Base-by-base conservation (phyloP, 2,797 vertebrate species). In the Danio choprae region DNA sequence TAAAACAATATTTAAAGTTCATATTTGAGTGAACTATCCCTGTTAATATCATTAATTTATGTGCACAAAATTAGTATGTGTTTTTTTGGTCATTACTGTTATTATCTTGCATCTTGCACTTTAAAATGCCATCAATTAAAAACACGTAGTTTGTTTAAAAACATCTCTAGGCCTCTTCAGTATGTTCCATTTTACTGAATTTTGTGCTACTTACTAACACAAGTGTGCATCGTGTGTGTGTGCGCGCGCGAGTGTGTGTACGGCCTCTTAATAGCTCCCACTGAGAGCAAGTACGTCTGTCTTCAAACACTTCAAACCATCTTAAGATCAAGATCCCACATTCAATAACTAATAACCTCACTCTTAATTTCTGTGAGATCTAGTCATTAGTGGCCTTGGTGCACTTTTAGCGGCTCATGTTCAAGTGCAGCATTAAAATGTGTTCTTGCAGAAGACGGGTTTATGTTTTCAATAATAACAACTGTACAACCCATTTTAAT, bases 291-390 rank as follows among this genome's bases (percentile, higher is more conserved):
- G 43, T 20, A 40, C 4, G 4, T 40, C 38, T 40, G 51, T 64
- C 63, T 58, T 50, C 29, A 69, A 78, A 41, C 73, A 53, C 55
- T 73, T 59, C 40, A 60, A 74, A 74, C 71, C 56, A 53, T 63
- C 18, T 64, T n/a, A 76, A 53, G 46, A 76, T 53, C 48, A 55
- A 13, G 16, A 53, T 51, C 46, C 64, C n/a, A 40, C 44, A 51
- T 51, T 63, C 11, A 1, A 43, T 8, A 16, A 22, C 18, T 67
- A 55, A 67, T 13, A 55, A 55, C 7, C 12, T 5, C 36, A 15
- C 18, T 44, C 41, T 44, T 64, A 4, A 75, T 74, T 62, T 60
- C 71, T 38, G 22, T 18, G 38, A 36, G 22, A 62, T 74, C 15
- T 15, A 36, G 68, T 62, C 18, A 67, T 46, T 50, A 70, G 38